Percentiles rank a stretch among this genome's conserved stretches.
Evolutionary conservation across 2,888 invertebrate species (phyloP).

Genomic region (Strigamia transsilvanica): DNA sequence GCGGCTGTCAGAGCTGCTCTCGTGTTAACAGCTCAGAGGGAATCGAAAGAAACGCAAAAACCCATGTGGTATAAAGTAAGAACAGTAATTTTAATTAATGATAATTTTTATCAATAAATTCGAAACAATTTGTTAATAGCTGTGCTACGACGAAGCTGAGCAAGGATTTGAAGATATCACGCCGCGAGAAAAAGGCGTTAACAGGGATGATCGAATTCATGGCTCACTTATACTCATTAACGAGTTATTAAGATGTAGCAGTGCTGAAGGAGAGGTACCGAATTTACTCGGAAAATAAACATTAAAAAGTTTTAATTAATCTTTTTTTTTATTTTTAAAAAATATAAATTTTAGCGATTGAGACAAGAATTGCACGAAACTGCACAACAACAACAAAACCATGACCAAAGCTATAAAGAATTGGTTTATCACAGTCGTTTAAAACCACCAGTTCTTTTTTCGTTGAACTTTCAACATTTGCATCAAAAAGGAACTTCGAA

Average conservation of each 20-base stretch:
- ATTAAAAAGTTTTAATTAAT: not conserved
- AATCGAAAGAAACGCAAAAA: constrained; percentile 88
- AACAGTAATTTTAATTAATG: not conserved
- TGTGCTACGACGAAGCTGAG: constrained; percentile 90
- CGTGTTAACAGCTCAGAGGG: constrained; percentile 93
- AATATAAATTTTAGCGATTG: constrained; percentile 61
- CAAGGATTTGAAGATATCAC: constrained; percentile 76
- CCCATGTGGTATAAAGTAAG: constrained; percentile 77
- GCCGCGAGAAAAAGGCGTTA: constrained; percentile 77
- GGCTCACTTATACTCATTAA: constrained; percentile 92
- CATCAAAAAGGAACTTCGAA: constrained; percentile 56
- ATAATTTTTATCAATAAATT: not conserved
- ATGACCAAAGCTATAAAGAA: constrained; percentile 59
- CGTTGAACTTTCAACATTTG: constrained; percentile 57
- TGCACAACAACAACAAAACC: constrained; percentile 63
- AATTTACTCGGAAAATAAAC: not conserved
- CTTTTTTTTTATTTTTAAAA: too few species aligned
- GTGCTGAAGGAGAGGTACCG: constrained; percentile 69
- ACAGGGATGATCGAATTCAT: constrained; percentile 89
- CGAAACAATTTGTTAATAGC: constrained; percentile 60
- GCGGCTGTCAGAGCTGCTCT: constrained; percentile 94
- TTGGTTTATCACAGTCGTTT: constrained; percentile 52
- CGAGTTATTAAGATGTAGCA: constrained; percentile 89
- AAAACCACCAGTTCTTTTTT: constrained; percentile 55
- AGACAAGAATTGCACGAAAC: constrained; percentile 65